Percentiles rank a stretch among this genome's conserved stretches.
These are phyloP conservation scores for Formicarius rufipectus DNA, from an alignment of 2,113 vertebrate species.

Conservation along the genomic window DNA sequence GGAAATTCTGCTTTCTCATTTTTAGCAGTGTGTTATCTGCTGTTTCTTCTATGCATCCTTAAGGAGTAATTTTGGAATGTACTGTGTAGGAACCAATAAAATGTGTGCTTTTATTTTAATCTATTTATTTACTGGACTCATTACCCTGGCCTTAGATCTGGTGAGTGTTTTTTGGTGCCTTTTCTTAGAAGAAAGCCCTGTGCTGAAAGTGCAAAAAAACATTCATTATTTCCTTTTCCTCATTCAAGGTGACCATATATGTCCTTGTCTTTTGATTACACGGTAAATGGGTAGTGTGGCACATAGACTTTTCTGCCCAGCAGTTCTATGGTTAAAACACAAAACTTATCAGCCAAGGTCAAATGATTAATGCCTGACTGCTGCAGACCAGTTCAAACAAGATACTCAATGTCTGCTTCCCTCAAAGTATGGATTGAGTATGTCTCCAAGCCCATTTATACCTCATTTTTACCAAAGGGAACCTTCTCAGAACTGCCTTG, in stretches of 20 bases:
- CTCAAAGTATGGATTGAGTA: not conserved
- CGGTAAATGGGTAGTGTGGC: not conserved
- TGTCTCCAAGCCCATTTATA: not conserved
- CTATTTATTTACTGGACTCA: not conserved
- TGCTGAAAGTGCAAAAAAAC: not conserved
- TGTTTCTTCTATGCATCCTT: not conserved
- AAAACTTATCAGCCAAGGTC: not conserved
- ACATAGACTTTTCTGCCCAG: not conserved
- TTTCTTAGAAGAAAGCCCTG: not conserved
- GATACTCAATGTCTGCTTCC: not conserved
- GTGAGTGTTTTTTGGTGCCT: not conserved
- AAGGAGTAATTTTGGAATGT: not conserved
- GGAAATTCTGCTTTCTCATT: not conserved
- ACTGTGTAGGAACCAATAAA: not conserved
- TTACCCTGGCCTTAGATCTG: not conserved
- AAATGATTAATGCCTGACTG: not conserved
- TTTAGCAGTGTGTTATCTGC: not conserved
- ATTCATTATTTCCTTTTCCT: not conserved
- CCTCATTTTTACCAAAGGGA: not conserved
- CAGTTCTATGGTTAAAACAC: not conserved
- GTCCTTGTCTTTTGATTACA: not conserved
- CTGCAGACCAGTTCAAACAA: not conserved
- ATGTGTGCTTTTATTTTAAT: not conserved
- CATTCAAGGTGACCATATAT: rapidly evolving
- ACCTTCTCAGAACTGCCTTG: not conserved